These are phyloP conservation scores for Menidia beryllina DNA, from an alignment of 2,113 vertebrate genomes.

Conservation along the genomic window DNA sequence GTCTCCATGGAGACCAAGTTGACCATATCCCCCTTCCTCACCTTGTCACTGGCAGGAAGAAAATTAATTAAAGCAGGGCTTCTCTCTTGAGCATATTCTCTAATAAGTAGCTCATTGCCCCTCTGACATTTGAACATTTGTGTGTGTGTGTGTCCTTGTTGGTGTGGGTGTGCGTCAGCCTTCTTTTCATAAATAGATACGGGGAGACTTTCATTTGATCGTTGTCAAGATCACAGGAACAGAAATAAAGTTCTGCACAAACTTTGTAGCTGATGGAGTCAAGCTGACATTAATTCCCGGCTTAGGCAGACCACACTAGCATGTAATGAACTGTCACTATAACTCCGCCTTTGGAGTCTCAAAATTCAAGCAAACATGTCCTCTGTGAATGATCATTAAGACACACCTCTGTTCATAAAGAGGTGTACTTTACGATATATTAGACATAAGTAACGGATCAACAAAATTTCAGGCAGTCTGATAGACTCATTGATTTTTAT, in stretches of 20 bases:
- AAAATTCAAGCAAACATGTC: no score
- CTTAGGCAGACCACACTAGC: slow-evolving; percentile 6
- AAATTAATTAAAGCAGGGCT: slow-evolving; percentile 77
- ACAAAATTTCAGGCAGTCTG: no score
- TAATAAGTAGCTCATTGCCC: slow-evolving; percentile 78
- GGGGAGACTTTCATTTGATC: slow-evolving; percentile 16
- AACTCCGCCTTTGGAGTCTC: neutral
- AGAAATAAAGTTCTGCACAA: slow-evolving; percentile 33
- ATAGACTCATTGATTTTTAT: no score
- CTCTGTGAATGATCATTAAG: no score
- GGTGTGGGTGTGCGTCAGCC: slow-evolving; percentile 30
- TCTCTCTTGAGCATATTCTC: slow-evolving; percentile 68
- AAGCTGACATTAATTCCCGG: slow-evolving; percentile 15
- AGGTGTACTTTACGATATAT: no score
- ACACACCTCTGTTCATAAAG: no score
- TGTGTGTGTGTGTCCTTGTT: slow-evolving; percentile 28
- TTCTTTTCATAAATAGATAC: slow-evolving; percentile 46
- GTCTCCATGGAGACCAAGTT: slow-evolving; percentile 59
- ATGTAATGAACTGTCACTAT: neutral
- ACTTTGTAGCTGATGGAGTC: slow-evolving; percentile 24
- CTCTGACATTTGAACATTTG: slow-evolving; percentile 73
- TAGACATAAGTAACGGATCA: no score
- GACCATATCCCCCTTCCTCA: slow-evolving; percentile 52
- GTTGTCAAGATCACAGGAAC: slow-evolving; percentile 22
- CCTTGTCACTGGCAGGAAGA: slow-evolving; percentile 62